Evolutionary conservation across 2,797 vertebrate species (phyloP), one percentile per base, ranked within the genome.

Genomic region (Sebastes iracundus): DNA sequence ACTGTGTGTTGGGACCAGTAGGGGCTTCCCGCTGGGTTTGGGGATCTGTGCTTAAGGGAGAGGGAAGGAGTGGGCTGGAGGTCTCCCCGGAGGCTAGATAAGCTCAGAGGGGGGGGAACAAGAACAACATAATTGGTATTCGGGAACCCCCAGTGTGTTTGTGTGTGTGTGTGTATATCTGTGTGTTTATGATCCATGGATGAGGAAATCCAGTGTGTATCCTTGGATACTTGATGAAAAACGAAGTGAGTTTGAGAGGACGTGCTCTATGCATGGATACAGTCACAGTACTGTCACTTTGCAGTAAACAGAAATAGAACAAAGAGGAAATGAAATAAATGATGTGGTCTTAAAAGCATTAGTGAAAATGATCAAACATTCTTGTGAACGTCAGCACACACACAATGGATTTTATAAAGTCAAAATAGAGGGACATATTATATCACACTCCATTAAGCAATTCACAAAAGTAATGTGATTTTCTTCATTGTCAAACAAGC

Each of bases 71-170:
- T 20, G 77, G 80, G 76, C 46, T 87, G 55, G 72, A 85, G 87
- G 77, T 84, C 87, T 91, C 79, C 75, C 78, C 25, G 61, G 83
- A 92, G 85, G 88, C 84, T 83, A 82, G 75, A 91, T 84, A 88
- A 88, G 82, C 86, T 77, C 58, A 67, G 38, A 68, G 49, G 61
- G 49, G 61, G 68, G 84, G 75, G 42, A 66, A 62, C 58, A 63
- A 81, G 80, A 84, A 70, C 59, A 67, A 81, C 68, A 78, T 81
- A 58, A 88, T 58, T 88, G 77, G 32, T 14, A 42, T 85, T 77
- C 35, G 6, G 32, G 78, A 77, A 72, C 56, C 77, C 78, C 89
- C 62, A 25, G 33, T 49, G 85, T 84, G 85, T 75, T 59, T 82
- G 76, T 84, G 68, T 84, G 58, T 82, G 52, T 82, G 74, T 81